These are phyloP conservation scores for Rhea americana DNA, from an alignment of 2,113 vertebrate species.

Conservation along the genomic window DNA sequence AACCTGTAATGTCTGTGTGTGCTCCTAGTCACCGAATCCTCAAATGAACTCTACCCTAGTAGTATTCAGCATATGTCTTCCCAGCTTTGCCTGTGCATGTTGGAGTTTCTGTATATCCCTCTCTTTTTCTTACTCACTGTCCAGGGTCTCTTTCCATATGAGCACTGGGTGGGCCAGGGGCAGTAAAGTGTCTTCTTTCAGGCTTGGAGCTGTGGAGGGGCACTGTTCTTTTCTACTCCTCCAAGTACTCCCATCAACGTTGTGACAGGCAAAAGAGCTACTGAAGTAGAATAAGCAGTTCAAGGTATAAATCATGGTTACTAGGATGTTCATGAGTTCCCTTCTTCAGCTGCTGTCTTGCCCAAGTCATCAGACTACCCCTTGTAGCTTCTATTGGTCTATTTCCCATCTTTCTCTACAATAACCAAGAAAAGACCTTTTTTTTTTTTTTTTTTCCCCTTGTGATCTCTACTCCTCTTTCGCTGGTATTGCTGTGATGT, in stretches of 20 bases:
- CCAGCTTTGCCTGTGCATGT: not conserved
- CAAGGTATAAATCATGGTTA: not conserved
- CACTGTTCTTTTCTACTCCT: not conserved
- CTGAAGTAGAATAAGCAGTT: not conserved
- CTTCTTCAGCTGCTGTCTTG: conserved; percentile 19
- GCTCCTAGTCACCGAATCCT: not conserved
- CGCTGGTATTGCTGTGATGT: conserved; percentile 52
- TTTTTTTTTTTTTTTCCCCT: not conserved
- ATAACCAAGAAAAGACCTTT: conserved; percentile 33
- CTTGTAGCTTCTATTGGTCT: not conserved
- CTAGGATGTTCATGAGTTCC: not conserved
- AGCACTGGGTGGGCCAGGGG: not conserved
- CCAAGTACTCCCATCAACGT: not conserved
- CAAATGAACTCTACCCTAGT: not conserved
- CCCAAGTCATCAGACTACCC: conserved; percentile 2
- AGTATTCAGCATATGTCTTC: not conserved
- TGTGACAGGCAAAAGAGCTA: not conserved
- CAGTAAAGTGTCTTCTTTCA: not conserved
- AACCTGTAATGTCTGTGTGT: not conserved
- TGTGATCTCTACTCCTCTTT: conserved; percentile 33
- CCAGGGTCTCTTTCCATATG: not conserved
- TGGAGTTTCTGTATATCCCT: not conserved
- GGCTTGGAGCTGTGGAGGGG: not conserved
- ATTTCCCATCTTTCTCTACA: conserved; percentile 27
- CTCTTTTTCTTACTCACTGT: not conserved